phyloP scores from a whole-genome alignment of 1,140 invertebrate genomes.

The Alviniconcha marisindica region DNA sequence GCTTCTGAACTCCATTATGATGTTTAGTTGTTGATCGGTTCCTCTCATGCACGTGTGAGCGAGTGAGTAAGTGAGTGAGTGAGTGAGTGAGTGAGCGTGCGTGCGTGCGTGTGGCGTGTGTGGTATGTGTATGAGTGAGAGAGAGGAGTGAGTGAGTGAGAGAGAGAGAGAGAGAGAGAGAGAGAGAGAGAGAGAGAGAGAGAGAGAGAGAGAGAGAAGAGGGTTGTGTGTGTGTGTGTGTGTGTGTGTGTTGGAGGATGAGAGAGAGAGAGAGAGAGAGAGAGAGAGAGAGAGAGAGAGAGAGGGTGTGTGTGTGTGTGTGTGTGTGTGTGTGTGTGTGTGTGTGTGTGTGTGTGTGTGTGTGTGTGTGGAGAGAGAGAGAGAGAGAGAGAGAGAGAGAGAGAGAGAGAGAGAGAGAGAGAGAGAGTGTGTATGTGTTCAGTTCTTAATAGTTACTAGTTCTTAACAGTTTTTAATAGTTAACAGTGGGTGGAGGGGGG shows the following conservation, averaged over 20 bases:
- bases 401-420: constrained; percentile 14
- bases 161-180: constrained; percentile 9
- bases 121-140: neutral
- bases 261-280: neutral
- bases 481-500: neutral
- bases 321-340: neutral
- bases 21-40: too few relatives aligned
- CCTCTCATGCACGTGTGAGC: too few relatives aligned
- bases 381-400: constrained; percentile 31
- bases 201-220: constrained; percentile 9
- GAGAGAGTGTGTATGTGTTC: neutral
- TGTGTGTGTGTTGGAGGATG: too few relatives aligned
- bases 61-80: too few relatives aligned
- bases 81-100: too few relatives aligned
- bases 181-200: neutral
- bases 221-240: too few relatives aligned
- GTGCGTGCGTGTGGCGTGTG: too few relatives aligned
- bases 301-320: neutral
- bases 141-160: neutral
- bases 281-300: constrained; percentile 10
- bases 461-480: neutral
- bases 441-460: neutral
- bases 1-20: too few relatives aligned
- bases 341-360: constrained; percentile 16
- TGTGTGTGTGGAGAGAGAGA: constrained; percentile 7